Evolutionary conservation across 2,888 invertebrate species (phyloP), one percentile per base, ranked within the genome.

Genomic region (Callyntrura guangdongensis): DNA sequence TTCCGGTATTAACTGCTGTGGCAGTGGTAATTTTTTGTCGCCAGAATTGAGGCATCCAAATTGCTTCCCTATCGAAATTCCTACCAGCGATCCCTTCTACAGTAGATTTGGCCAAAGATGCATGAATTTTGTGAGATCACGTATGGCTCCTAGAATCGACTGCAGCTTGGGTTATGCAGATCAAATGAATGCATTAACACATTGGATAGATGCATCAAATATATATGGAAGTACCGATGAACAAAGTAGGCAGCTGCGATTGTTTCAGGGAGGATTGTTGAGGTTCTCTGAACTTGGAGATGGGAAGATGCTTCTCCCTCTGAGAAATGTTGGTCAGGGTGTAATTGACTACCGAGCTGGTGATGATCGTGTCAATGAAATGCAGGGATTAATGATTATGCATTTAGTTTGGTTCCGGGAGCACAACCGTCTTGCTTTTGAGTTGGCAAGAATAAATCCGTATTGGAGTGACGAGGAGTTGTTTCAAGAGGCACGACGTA

Each of bases 221-320:
- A 97, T 98, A 0, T 98, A 98, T 94, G 98, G 98, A 0, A 97
- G 97, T 91, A 97, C 96, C 3, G 96, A 96, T 11, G 95, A 96
- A 53, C 96, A 97, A 92, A 96, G 97, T 20, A 95, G 95, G 12
- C 96, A 96, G 27, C 95, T 98, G 27, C 96, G 98, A 4, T 96
- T 96, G 8, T 96, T 96, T 94, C 95, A 95, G 83, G 97, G 97
- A 0, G 98, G 98, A 6, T 64, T 92, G 11, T 84, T 92, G 9
- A 53, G 87, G 22, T 91, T 92, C 17, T 86, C 89, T n/a, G 89
- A 89, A 20, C 67, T 91, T 20, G 86, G 85, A 8, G 91, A 91
- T 49, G 89, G 91, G 11, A 91, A 86, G 85, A 61, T 89, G 84
- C 84, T 91, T 17, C 90, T 93, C 49, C 93, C 93, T 5, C 27